Evolutionary conservation across 2,113 vertebrate species (phyloP).

Genomic region (Hydrolagus affinis): DNA sequence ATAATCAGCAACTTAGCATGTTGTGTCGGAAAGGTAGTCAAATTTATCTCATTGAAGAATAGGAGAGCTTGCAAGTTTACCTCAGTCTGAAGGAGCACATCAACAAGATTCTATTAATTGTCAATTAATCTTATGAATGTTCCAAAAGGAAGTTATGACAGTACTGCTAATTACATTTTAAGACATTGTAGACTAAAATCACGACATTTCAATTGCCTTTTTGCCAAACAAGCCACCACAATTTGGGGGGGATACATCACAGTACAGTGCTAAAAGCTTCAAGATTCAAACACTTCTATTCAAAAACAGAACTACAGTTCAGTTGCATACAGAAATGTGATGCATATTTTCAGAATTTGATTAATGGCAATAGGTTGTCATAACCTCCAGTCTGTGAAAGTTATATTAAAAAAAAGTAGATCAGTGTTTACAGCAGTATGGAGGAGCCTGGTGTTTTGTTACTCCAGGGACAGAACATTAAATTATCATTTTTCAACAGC

Average conservation of each 20-base stretch:
- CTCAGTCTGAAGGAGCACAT: background rate
- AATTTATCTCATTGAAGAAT: background rate
- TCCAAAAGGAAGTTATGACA: background rate
- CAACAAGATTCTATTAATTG: background rate
- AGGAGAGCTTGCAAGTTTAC: background rate
- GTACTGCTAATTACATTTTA: background rate
- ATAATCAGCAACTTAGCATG: background rate
- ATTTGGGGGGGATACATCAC: background rate
- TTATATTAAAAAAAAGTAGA: background rate
- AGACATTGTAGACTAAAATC: background rate
- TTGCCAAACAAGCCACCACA: background rate
- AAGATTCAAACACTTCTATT: background rate
- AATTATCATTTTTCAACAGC: constrained; percentile 12
- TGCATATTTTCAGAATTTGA: background rate
- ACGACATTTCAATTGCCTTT: background rate
- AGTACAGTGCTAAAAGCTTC: background rate
- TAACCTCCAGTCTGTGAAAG: background rate
- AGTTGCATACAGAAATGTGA: background rate
- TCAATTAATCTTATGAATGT: background rate
- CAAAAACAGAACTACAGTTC: background rate
- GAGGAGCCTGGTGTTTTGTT: background rate
- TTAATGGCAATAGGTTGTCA: background rate
- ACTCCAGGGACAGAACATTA: background rate
- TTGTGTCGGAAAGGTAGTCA: background rate
- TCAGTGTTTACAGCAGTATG: constrained; percentile 11